Evolutionary conservation across 2,888 invertebrate species (phyloP).

Genomic region (Macrophya annulata): DNA sequence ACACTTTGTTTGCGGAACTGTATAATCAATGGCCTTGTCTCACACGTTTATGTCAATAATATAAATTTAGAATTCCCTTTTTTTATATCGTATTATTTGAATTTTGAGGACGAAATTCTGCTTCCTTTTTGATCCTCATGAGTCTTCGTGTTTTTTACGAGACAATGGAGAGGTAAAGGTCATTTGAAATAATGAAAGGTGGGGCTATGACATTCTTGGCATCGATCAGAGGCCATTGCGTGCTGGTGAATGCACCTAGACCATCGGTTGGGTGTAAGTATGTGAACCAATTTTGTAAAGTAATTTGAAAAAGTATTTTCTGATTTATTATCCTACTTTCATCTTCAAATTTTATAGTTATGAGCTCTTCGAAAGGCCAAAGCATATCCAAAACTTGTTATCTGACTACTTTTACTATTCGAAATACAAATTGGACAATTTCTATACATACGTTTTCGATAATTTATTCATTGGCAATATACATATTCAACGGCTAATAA

Average conservation of each 20-base stretch:
- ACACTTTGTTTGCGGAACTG: slow-evolving; percentile 7
- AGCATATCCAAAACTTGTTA: not conserved
- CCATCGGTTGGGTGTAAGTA: not conserved
- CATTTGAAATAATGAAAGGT: slow-evolving; percentile 15
- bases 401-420: not conserved
- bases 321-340: not conserved
- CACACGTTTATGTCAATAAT: not conserved
- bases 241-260: not conserved
- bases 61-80: not conserved
- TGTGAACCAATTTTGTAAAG: not conserved
- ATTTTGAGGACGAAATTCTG: not conserved
- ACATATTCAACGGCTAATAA: not conserved
- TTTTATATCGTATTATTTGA: not conserved
- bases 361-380: not conserved
- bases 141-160: not conserved
- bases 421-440: not conserved
- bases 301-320: not conserved
- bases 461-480: not conserved
- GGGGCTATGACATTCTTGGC: slow-evolving; percentile 4
- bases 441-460: not conserved
- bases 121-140: not conserved
- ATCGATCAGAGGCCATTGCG: not conserved
- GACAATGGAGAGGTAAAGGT: slow-evolving; percentile 44
- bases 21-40: not conserved
- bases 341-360: not conserved